These are phyloP conservation scores for Cryptomyrus ogoouensis DNA, from an alignment of 2,113 vertebrate genomes.

Conservation along the genomic window DNA sequence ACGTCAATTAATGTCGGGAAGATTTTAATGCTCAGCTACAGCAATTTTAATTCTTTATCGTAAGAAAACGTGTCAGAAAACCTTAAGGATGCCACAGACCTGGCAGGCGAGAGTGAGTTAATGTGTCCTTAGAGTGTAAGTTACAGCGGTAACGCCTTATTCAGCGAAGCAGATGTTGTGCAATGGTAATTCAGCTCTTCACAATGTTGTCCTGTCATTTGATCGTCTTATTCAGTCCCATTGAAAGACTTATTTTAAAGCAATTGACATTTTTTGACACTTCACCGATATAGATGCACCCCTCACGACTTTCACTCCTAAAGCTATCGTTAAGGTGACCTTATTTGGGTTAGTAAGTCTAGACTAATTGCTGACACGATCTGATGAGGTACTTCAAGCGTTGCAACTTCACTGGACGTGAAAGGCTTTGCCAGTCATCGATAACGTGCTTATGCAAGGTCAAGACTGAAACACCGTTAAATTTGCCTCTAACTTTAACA, in stretches of 20 bases:
- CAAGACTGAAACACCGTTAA: background rate
- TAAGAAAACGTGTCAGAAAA: constrained; percentile 57
- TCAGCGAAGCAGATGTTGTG: constrained; percentile 60
- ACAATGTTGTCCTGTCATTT: constrained; percentile 47
- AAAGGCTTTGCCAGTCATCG: background rate
- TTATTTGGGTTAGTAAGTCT: background rate
- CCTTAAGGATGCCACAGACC: constrained; percentile 60
- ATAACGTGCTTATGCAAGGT: background rate
- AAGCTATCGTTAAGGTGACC: background rate
- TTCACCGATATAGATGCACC: constrained; percentile 14
- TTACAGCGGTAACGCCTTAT: constrained; percentile 42
- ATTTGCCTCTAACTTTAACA: background rate
- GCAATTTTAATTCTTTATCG: constrained; percentile 52
- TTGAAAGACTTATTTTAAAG: constrained; percentile 47
- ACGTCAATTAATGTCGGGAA: constrained; percentile 23
- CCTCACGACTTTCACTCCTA: constrained; percentile 4
- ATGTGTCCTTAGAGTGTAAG: constrained; percentile 49
- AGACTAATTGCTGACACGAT: background rate
- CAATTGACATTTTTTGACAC: constrained; percentile 42
- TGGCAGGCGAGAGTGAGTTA: constrained; percentile 42
- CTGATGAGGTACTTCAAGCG: constrained; percentile 6
- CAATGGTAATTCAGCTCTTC: constrained; percentile 40
- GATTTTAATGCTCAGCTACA: constrained; percentile 48
- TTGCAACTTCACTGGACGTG: background rate
- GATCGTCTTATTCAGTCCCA: constrained; percentile 51